phyloP scores from a whole-genome alignment of 2,113 vertebrate species.

The Centrocercus urophasianus region DNA sequence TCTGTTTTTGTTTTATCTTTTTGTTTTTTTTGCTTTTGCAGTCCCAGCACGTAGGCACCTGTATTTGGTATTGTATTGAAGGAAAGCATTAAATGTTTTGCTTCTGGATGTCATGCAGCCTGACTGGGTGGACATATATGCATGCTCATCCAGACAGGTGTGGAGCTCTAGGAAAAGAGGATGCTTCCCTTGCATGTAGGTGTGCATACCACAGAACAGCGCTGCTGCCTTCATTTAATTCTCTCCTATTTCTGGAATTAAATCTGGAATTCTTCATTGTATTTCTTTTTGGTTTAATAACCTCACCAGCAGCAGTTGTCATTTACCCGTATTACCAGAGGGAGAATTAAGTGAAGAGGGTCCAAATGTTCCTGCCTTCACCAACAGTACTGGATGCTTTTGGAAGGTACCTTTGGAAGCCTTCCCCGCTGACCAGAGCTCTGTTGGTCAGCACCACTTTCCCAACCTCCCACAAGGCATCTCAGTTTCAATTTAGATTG shows the following conservation, averaged over 20 bases:
- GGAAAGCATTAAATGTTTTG: neutral
- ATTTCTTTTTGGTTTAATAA: neutral
- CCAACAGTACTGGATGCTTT: neutral
- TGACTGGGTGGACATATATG: neutral
- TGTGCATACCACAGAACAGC: no score
- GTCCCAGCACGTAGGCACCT: neutral
- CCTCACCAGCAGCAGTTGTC: neutral
- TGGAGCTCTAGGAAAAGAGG: fast-evolving
- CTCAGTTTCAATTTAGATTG: neutral
- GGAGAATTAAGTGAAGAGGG: neutral
- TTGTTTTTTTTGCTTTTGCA: neutral
- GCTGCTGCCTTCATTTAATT: neutral
- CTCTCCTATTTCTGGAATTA: neutral
- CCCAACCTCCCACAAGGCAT: neutral
- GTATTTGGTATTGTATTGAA: constrained; percentile 7
- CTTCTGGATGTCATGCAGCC: fast-evolving
- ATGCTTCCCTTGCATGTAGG: neutral
- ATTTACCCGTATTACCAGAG: neutral
- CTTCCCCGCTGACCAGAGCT: neutral
- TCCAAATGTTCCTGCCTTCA: fast-evolving
- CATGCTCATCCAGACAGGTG: fast-evolving
- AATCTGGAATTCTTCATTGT: neutral
- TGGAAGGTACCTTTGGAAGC: neutral
- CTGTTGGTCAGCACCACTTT: neutral
- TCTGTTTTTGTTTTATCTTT: neutral